Evolutionary conservation across 2,888 invertebrate species (phyloP), one percentile per base, ranked within the genome.

Genomic region (Lissocephala sabroskyi): DNA sequence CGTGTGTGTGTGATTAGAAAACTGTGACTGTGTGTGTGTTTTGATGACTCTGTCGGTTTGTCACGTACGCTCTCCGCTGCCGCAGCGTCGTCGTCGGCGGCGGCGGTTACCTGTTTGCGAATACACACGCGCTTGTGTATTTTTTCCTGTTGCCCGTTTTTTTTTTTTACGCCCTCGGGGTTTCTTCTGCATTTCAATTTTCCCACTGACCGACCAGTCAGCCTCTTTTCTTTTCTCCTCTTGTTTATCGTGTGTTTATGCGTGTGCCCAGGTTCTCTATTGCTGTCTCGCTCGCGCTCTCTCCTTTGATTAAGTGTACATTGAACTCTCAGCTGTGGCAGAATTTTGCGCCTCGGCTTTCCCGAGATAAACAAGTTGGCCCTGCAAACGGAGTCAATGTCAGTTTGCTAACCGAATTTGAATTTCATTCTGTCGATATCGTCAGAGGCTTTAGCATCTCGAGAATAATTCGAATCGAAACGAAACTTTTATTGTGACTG

Each of bases 251-350:
- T 59, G 49, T 47, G 49, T 48, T 52, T 59, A 49, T 52, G 49
- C 49, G 48, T 52, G 45, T 41, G 44, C 40, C 36, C 6, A 17
- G 9, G 10, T 28, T 19, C 18, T 29, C n/a, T 28, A 14, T 29
- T 7, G 19, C 28, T 23, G 11, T 26, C 45, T 45, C 33, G 32
- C 28, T 44, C 13, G 16, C 10, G 29, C 33, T 47, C 23, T 40
- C 33, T 54, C 40, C 62, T 62, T 67, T 74, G 65, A 74, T 74
- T 74, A 64, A 73, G 59, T 76, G 76, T 76, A 65, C 76, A 74
- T 74, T 76, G 76, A 76, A 52, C 56, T 45, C 42, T n/a, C n/a
- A n/a, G n/a, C n/a, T n/a, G n/a, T n/a, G n/a, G n/a, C n/a, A n/a
- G n/a, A n/a, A n/a, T n/a, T n/a, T n/a, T n/a, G n/a, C n/a, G n/a